A percentile compares a stretch with the other conserved stretches of the same genome.
Conservation (phyloP, 2,797 vertebrate genomes). For the Sebastes hopkinsi region DNA sequence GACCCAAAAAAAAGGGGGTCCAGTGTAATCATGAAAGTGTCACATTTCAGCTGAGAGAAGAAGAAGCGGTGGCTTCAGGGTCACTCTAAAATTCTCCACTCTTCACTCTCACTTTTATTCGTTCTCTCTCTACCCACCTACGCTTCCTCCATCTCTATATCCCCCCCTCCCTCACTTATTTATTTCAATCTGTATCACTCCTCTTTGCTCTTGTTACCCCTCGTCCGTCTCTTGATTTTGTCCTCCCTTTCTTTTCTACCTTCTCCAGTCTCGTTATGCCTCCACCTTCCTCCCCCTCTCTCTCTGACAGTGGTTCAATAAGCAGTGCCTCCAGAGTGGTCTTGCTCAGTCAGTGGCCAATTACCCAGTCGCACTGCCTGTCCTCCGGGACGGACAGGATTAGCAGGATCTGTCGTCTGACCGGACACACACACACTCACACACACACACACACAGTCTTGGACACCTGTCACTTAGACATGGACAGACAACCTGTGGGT, state of each 20-base stretch:
- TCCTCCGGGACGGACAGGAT: slow-evolving; percentile 74
- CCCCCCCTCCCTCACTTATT: neutral
- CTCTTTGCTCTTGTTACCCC: neutral
- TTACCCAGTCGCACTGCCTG: slow-evolving; percentile 76
- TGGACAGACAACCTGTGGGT: slow-evolving; percentile 60
- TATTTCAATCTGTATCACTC: neutral
- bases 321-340: slow-evolving; percentile 71
- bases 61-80: slow-evolving; percentile 54
- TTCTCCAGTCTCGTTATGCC: slow-evolving; percentile 41
- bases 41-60: slow-evolving; percentile 74
- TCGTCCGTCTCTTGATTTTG: slow-evolving; percentile 12
- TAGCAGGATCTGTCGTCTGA: slow-evolving; percentile 69
- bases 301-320: slow-evolving; percentile 73
- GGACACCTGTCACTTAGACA: slow-evolving; percentile 70
- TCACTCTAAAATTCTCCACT: slow-evolving; percentile 51
- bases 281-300: slow-evolving; percentile 17
- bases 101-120: slow-evolving; percentile 25
- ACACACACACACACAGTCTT: slow-evolving; percentile 3
- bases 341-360: slow-evolving; percentile 78
- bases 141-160: neutral
- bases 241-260: slow-evolving; percentile 7
- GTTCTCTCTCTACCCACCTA: neutral
- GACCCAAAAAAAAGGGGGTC: slow-evolving; percentile 37
- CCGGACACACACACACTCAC: slow-evolving; percentile 42
- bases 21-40: slow-evolving; percentile 77